Evolutionary conservation across 2,797 vertebrate genomes (phyloP).

Genomic region (Sebastes kiyomatsui): DNA sequence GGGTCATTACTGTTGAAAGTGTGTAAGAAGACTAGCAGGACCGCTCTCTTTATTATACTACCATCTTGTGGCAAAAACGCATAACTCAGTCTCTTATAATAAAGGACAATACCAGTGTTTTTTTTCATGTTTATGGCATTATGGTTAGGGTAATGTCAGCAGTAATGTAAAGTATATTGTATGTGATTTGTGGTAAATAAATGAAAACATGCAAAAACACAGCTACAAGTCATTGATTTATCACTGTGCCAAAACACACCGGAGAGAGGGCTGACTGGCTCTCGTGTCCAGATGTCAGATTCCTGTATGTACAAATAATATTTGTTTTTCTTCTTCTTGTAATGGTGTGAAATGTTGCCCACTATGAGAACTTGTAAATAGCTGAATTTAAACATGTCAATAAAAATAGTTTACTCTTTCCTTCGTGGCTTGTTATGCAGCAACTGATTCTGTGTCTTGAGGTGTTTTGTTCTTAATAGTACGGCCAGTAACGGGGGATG

Average conservation of each 20-base stretch:
- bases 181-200: constrained; percentile 44
- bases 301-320: constrained; percentile 40
- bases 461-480: constrained; percentile 71
- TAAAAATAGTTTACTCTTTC: constrained; percentile 91
- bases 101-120: not conserved
- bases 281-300: constrained; percentile 16
- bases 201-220: constrained; percentile 17
- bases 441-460: constrained; percentile 80
- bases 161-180: constrained; percentile 19
- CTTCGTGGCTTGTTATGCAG: constrained; percentile 83
- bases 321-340: constrained; percentile 32
- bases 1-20: not conserved
- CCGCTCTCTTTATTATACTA: constrained; percentile 11
- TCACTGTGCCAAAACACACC: constrained; percentile 36
- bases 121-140: constrained; percentile 5
- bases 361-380: constrained; percentile 86
- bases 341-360: constrained; percentile 61
- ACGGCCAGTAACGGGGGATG: too few relatives aligned
- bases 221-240: constrained; percentile 9
- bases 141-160: not conserved
- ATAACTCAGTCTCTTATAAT: constrained; percentile 1
- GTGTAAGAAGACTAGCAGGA: not conserved
- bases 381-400: constrained; percentile 83
- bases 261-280: constrained; percentile 18
- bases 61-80: constrained; percentile 36